A percentile compares a stretch with the other conserved stretches of the same genome.
These are phyloP conservation scores for Eulacestoma nigropectus DNA, from an alignment of 2,113 vertebrate species.

Conservation along the genomic window DNA sequence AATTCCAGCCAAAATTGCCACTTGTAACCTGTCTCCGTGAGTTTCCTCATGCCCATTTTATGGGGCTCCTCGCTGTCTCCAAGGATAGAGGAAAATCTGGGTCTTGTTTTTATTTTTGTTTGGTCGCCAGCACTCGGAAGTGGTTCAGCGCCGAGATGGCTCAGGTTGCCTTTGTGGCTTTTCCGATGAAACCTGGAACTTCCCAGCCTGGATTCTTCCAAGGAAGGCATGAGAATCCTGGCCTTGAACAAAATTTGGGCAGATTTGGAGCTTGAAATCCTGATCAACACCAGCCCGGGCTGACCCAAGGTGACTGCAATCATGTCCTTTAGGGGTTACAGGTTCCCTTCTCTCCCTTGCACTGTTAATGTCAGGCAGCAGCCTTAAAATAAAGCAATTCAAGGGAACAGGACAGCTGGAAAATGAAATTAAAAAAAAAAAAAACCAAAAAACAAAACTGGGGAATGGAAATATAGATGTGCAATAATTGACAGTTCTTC, in stretches of 20 bases:
- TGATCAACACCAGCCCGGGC: not conserved
- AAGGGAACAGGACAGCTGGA: not conserved
- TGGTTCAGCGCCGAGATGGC: no score
- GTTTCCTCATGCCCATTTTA: not conserved
- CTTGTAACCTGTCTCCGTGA: not conserved
- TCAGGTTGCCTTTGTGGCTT: not conserved
- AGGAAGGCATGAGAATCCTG: not conserved
- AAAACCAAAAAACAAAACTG: not conserved
- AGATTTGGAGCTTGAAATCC: not conserved
- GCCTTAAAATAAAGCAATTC: not conserved
- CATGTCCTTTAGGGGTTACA: not conserved
- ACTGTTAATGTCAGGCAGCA: not conserved
- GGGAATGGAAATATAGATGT: not conserved
- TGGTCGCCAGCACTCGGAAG: not conserved
- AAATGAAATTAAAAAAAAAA: not conserved
- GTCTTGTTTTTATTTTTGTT: not conserved
- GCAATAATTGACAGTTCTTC: not conserved
- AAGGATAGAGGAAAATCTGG: not conserved
- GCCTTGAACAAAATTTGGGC: not conserved
- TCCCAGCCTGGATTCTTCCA: not conserved
- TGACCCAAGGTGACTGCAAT: not conserved
- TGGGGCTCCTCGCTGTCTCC: fast-evolving
- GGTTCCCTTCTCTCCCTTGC: not conserved
- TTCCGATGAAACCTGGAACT: not conserved
- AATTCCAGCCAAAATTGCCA: not conserved